Evolutionary conservation across 1,140 invertebrate species (phyloP), one percentile per base, ranked within the genome.

Genomic region (Episyrphus balteatus): DNA sequence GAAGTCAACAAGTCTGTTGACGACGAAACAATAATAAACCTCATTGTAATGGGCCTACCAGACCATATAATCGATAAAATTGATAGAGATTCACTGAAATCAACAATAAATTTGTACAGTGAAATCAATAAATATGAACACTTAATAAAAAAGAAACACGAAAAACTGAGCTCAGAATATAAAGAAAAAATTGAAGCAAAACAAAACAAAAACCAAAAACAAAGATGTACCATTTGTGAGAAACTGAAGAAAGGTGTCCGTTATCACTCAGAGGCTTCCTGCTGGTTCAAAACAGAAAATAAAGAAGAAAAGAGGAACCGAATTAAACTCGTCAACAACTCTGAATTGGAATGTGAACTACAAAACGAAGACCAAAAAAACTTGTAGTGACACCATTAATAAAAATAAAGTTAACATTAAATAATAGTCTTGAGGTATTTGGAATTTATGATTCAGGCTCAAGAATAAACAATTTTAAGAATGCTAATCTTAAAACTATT

Each of bases 341-440:
- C 49, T 21, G 50, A 55, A 45, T 45, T 55, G 47, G 54, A 59
- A 53, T 49, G 36, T 6, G 42, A 36, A 14, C 46, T 56, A 46
- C 51, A 51, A 47, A 33, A 53, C 44, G 39, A 47, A 33, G 40
- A 55, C 49, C 49, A 48, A 65, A 65, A 65, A 65, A 62, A 65
- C 58, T 56, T 49, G 41, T 54, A 51, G 48, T 61, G 42, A 46
- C 53, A 52, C 62, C 60, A 61, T 65, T 61, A 55, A 62, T 62
- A 34, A 60, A 56, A 57, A 45, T 53, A 6, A 60, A 63, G 17
- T 32, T 62, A 51, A 7, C 47, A 50, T 45, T 64, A 52, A 59
- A 60, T 52, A 51, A 61, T 44, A 46, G 38, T 26, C 21, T 26
- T 26, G 21, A 26, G 21, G 21, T 26, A 8, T 26, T 26, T 9